phyloP scores from a whole-genome alignment of 2,888 invertebrate species.

The Polydrusus pterygomalis region DNA sequence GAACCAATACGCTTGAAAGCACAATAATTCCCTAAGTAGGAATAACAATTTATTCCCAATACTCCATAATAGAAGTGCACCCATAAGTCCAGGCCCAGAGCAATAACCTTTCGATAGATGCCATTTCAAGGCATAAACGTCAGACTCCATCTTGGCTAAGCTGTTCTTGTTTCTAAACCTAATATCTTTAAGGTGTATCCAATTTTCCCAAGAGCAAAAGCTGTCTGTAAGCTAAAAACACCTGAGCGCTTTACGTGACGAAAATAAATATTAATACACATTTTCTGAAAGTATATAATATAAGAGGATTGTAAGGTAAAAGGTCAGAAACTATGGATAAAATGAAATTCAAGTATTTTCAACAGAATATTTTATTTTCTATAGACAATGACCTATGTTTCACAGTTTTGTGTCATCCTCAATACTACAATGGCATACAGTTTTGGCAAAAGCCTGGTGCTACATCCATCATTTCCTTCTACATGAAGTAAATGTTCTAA shows the following conservation, averaged over 20 bases:
- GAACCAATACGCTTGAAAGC: not conserved
- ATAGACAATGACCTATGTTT: too few species aligned
- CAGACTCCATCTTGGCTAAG: constrained; percentile 20
- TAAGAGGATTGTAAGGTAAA: not conserved
- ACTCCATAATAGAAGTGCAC: not conserved
- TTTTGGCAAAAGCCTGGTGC: too few species aligned
- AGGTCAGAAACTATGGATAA: not conserved
- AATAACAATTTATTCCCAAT: not conserved
- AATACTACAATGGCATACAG: too few species aligned
- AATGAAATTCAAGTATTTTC: too few species aligned
- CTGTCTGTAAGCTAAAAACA: constrained; percentile 43
- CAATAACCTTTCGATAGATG: constrained; percentile 5
- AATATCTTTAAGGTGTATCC: constrained; percentile 48
- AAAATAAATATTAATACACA: constrained; percentile 27
- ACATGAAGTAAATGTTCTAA: too few species aligned
- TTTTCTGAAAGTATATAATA: not conserved
- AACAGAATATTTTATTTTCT: too few species aligned
- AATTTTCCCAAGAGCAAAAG: constrained; percentile 43
- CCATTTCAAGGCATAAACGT: constrained; percentile 15
- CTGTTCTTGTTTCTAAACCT: constrained; percentile 34
- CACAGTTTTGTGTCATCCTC: too few species aligned
- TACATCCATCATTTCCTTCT: too few species aligned
- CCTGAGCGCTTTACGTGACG: constrained; percentile 38
- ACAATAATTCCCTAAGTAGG: not conserved
- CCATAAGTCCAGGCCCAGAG: not conserved